Evolutionary conservation across 1,140 invertebrate species (phyloP).

Genomic region (Lysiphlebus fabarum): DNA sequence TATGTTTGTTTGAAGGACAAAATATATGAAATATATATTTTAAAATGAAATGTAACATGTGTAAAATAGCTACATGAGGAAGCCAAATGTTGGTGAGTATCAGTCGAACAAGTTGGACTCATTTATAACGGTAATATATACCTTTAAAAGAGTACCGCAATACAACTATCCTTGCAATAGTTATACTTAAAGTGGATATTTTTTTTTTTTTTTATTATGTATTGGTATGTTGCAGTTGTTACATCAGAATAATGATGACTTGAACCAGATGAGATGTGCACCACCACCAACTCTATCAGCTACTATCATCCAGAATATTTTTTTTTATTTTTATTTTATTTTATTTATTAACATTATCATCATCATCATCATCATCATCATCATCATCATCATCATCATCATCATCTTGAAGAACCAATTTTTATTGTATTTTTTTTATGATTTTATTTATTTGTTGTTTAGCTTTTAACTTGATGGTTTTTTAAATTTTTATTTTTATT

Average conservation of each 20-base stretch:
- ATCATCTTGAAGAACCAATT: too few relatives aligned
- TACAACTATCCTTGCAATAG: constrained; percentile 32
- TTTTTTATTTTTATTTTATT: too few relatives aligned
- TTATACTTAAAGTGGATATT: constrained; percentile 17
- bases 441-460: too few relatives aligned
- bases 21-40: too few relatives aligned
- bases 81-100: constrained; percentile 27
- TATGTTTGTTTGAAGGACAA: too few relatives aligned
- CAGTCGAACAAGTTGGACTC: constrained; percentile 45
- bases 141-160: constrained; percentile 50
- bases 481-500: too few relatives aligned
- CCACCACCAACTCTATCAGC: constrained; percentile 23
- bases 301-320: constrained; percentile 12
- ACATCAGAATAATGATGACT: too few relatives aligned
- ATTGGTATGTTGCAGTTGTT: constrained; percentile 7
- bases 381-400: too few relatives aligned
- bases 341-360: too few relatives aligned
- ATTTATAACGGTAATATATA: constrained; percentile 48
- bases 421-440: too few relatives aligned
- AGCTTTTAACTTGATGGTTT: too few relatives aligned
- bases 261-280: constrained; percentile 22
- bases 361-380: too few relatives aligned
- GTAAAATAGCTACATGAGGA: constrained; percentile 16
- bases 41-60: constrained; percentile 2
- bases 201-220: constrained; percentile 27